Percentiles rank a stretch among this genome's conserved stretches.
phyloP scores from a whole-genome alignment of 2,888 invertebrate species.

The Physocephala rufipes region DNA sequence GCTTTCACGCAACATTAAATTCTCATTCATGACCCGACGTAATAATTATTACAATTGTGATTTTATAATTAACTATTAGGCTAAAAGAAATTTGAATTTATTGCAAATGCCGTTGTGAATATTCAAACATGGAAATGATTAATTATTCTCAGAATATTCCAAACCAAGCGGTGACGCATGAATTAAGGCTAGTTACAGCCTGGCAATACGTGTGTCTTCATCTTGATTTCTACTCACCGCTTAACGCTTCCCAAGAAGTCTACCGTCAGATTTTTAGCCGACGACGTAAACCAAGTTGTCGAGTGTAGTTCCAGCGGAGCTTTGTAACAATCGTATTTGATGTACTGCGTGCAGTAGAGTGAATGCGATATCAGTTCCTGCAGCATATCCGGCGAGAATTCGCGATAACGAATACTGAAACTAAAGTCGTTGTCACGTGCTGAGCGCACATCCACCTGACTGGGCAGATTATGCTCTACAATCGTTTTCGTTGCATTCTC shows the following conservation, averaged over 20 bases:
- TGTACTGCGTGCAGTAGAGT: conserved; percentile 86
- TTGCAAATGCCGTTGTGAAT: too few relatives aligned
- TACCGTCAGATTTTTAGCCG: conserved; percentile 79
- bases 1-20: too few relatives aligned
- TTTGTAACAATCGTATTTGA: conserved; percentile 89
- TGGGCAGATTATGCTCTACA: conserved; percentile 90
- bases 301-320: conserved; percentile 88
- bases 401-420: conserved; percentile 85
- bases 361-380: conserved; percentile 91
- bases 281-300: conserved; percentile 88
- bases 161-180: too few relatives aligned
- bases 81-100: too few relatives aligned
- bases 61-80: too few relatives aligned
- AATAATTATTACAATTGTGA: too few relatives aligned
- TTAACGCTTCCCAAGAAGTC: conserved; percentile 87
- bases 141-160: too few relatives aligned
- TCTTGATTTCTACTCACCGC: conserved; percentile 67
- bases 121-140: too few relatives aligned
- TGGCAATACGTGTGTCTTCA: too few relatives aligned
- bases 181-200: too few relatives aligned
- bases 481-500: conserved; percentile 87
- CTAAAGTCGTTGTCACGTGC: conserved; percentile 82
- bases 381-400: conserved; percentile 90
- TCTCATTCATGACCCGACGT: too few relatives aligned
- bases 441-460: conserved; percentile 88